A percentile compares a stretch with the other conserved stretches of the same genome.
Conservation (phyloP, 2,888 invertebrate genomes). For the Scaptomyza parva region DNA sequence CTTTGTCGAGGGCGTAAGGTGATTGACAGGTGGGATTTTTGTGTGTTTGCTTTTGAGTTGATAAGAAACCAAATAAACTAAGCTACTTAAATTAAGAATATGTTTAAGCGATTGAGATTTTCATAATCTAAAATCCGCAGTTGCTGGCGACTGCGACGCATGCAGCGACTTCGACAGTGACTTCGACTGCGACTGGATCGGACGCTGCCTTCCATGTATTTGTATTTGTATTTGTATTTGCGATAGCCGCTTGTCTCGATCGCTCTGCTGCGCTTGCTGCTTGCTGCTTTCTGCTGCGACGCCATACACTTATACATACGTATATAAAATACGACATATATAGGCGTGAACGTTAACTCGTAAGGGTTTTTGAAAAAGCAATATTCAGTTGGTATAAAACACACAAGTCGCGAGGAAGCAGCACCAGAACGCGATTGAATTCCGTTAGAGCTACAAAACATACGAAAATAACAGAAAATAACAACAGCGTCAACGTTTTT, state of each 20-base stretch:
- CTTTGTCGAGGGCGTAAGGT: slow-evolving; percentile 52
- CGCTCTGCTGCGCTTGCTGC: slow-evolving; percentile 39
- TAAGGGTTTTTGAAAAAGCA: slow-evolving; percentile 75
- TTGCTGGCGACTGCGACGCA: background rate
- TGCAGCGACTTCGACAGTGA: slow-evolving; percentile 4
- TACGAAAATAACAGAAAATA: slow-evolving; percentile 1
- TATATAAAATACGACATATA: slow-evolving; percentile 33
- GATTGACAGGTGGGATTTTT: slow-evolving; percentile 46
- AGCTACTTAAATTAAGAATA: background rate
- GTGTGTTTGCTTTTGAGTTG: background rate
- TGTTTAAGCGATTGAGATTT: slow-evolving; percentile 24
- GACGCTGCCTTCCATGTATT: slow-evolving; percentile 30
- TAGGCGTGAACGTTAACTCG: slow-evolving; percentile 65
- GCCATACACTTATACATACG: slow-evolving; percentile 1
- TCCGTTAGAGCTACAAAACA: slow-evolving; percentile 42
- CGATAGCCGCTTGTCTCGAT: slow-evolving; percentile 53
- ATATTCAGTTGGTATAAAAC: slow-evolving; percentile 78
- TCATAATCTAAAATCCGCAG: slow-evolving; percentile 29
- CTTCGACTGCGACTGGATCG: slow-evolving; percentile 33
- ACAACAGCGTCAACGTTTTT: slow-evolving; percentile 20
- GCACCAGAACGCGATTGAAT: slow-evolving; percentile 52
- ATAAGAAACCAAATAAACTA: background rate
- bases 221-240: slow-evolving; percentile 48
- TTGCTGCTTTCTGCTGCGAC: slow-evolving; percentile 35
- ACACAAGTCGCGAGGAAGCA: slow-evolving; percentile 74